phyloP scores from a whole-genome alignment of 2,113 vertebrate genomes.

The Hepsetus odoe region DNA sequence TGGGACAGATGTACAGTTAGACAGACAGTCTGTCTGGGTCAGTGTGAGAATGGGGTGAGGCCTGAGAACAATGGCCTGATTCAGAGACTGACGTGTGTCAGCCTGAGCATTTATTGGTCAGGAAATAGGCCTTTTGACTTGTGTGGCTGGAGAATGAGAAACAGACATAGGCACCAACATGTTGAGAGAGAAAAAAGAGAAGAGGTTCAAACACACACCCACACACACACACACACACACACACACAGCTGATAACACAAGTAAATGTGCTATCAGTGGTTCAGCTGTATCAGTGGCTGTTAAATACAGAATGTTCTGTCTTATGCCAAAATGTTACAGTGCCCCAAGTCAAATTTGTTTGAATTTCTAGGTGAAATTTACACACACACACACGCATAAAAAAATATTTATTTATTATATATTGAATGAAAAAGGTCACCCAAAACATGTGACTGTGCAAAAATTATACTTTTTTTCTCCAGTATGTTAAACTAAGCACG shows the following conservation, averaged over 20 bases:
- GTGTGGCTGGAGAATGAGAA: slow-evolving; percentile 10
- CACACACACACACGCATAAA: no score
- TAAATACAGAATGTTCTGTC: no score
- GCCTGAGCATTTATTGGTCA: slow-evolving; percentile 29
- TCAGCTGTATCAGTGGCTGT: no score
- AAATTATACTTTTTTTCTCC: no score
- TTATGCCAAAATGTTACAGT: no score
- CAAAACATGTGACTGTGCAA: no score
- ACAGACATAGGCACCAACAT: neutral
- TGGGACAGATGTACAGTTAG: neutral
- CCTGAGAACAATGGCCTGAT: slow-evolving; percentile 28
- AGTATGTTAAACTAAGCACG: no score
- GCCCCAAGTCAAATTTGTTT: no score
- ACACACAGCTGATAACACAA: neutral
- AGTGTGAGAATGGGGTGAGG: neutral
- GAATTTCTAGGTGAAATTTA: no score
- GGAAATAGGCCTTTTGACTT: slow-evolving; percentile 25
- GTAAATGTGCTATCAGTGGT: neutral
- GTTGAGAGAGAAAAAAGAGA: slow-evolving; percentile 1
- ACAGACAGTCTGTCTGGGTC: slow-evolving; percentile 3
- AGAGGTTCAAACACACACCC: slow-evolving; percentile 14
- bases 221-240: slow-evolving; percentile 23
- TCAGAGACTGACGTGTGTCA: slow-evolving; percentile 34
- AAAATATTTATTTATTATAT: no score
- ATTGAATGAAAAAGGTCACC: no score